Conservation (phyloP, 1,140 invertebrate genomes). For the Globodera rostochiensis region DNA sequence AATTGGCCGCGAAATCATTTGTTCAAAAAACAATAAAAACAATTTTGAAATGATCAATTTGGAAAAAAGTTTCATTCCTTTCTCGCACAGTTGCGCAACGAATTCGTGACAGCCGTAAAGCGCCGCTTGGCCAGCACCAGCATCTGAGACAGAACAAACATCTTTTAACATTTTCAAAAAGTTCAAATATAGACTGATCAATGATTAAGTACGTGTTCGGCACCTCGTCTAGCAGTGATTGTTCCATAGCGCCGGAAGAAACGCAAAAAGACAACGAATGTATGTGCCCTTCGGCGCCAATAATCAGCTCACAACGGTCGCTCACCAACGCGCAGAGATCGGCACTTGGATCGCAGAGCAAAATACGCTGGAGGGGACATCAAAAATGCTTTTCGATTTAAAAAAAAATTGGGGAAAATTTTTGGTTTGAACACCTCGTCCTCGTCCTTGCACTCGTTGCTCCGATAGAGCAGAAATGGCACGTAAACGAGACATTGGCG, state of each 20-base stretch:
- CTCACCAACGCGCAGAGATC: slow-evolving; percentile 32
- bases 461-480: slow-evolving; percentile 37
- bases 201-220: too few species aligned
- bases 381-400: too few species aligned
- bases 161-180: background rate
- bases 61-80: background rate
- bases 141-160: background rate
- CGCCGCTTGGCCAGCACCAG: slow-evolving; percentile 34
- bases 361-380: slow-evolving; percentile 7
- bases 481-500: slow-evolving; percentile 32
- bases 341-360: slow-evolving; percentile 37
- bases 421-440: background rate
- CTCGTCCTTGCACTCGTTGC: slow-evolving; percentile 23
- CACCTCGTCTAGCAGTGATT: slow-evolving; percentile 29
- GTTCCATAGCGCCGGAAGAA: slow-evolving; percentile 7
- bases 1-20: too few species aligned
- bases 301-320: slow-evolving; percentile 36
- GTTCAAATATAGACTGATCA: background rate
- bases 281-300: slow-evolving; percentile 30
- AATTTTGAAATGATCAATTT: too few species aligned
- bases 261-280: slow-evolving; percentile 28
- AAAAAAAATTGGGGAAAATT: background rate
- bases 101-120: slow-evolving; percentile 29
- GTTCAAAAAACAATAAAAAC: too few species aligned
- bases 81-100: slow-evolving; percentile 17